Base-by-base conservation (phyloP, 2,113 vertebrate genomes). In the Ascaphus truei region DNA sequence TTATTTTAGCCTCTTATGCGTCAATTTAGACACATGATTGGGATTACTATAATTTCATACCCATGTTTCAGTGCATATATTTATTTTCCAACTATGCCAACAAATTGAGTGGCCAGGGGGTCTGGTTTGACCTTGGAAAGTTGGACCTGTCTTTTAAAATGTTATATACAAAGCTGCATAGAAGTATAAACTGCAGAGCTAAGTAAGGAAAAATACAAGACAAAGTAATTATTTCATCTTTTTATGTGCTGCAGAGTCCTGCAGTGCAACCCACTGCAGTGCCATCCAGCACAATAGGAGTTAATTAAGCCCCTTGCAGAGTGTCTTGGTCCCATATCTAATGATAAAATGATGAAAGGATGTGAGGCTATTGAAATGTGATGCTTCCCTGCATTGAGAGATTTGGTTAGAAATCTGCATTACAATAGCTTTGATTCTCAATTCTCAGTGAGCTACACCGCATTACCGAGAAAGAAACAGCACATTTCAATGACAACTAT, bases 401-500 rank as follows among this genome's bases (percentile, higher is more conserved):
- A 60, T 69, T 60, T 60, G 53, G 43, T 34, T 23, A 45, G 12
- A 27, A 69, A 69, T 69, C 66, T 69, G 66, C 66, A 69, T 69
- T 48, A 69, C 66, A 69, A 69, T 69, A 51, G 41, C 66, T 69
- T 59, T 36, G 56, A 69, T 69, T 69, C 66, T 69, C 55, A 48
- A 51, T 69, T 69, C 66, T 60, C 47, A 57, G 43, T 68, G 65
- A 58, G 65, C 65, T 59, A 52, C 43, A 37, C 39, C 26, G 39
- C 25, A 69, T 59, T 45, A 50, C 33, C 39, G 15, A 51, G 55
- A 34, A 65, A 69, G 50, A 61, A 25, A 43, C 55, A 20, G 65
- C 53, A 69, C 66, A 69, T 69, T 69, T 69, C 66, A 69, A 69
- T 69, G 66, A 69, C 66, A 69, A 36, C 55, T 51, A 60, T 60